phyloP scores from a whole-genome alignment of 1,140 invertebrate genomes.

The Octopus bimaculoides region DNA sequence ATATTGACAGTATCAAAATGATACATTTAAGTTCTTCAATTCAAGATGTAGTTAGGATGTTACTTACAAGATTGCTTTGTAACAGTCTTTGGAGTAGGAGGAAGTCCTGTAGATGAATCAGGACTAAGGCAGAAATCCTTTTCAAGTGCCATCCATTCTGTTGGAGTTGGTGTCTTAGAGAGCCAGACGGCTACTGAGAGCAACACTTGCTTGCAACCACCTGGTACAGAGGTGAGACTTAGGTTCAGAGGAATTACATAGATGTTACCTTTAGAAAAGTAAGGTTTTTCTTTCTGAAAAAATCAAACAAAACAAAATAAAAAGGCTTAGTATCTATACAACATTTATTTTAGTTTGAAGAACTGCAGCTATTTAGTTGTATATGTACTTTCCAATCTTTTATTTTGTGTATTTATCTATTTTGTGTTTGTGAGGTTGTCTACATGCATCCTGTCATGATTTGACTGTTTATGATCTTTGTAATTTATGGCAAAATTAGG shows the following conservation, averaged over 20 bases:
- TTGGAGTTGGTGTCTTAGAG: background rate
- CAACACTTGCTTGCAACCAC: background rate
- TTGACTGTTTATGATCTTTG: too few relatives aligned
- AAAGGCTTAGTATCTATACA: too few relatives aligned
- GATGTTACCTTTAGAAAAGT: background rate
- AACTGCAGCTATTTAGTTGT: too few relatives aligned
- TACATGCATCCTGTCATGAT: too few relatives aligned
- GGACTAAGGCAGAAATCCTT: slow-evolving; percentile 12
- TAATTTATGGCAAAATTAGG: too few relatives aligned
- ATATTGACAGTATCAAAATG: too few relatives aligned
- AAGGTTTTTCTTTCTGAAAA: slow-evolving; percentile 13
- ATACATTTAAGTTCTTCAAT: too few relatives aligned
- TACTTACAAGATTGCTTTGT: background rate
- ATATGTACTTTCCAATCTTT: too few relatives aligned
- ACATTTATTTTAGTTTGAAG: too few relatives aligned
- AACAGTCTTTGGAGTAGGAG: background rate
- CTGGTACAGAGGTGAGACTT: slow-evolving; percentile 10
- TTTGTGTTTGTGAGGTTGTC: too few relatives aligned
- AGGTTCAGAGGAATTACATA: slow-evolving; percentile 15
- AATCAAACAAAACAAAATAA: background rate
- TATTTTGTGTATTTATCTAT: too few relatives aligned
- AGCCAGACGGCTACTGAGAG: slow-evolving; percentile 16
- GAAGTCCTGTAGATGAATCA: background rate
- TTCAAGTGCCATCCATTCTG: slow-evolving; percentile 12
- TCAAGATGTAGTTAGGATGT: background rate